phyloP scores from a whole-genome alignment of 2,797 vertebrate genomes.

The Eupleurogrammus muticus region DNA sequence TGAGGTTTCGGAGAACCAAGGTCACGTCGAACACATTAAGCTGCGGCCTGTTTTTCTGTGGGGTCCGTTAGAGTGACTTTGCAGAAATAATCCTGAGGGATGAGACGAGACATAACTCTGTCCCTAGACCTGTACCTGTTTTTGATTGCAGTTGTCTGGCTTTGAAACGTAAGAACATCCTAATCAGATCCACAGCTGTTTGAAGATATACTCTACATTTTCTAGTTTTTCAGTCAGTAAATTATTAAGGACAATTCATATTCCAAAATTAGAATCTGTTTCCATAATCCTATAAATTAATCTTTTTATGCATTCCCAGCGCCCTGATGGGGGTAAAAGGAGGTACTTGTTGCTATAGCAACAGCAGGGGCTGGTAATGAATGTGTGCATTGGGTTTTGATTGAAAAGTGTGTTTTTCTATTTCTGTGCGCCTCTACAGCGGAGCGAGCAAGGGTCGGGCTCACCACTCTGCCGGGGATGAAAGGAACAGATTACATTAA shows the following conservation, averaged over 20 bases:
- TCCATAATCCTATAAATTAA: conserved; percentile 75
- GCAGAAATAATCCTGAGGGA: not conserved
- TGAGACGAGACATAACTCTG: not conserved
- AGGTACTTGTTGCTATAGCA: conserved; percentile 77
- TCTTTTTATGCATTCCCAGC: conserved; percentile 60
- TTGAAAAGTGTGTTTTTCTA: conserved; percentile 60
- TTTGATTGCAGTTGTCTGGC: not conserved
- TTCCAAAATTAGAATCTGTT: conserved; percentile 72
- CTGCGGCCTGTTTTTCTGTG: not conserved
- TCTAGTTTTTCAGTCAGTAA: conserved; percentile 35
- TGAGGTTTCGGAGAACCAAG: conserved; percentile 37
- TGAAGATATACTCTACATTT: conserved; percentile 20
- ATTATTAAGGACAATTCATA: conserved; percentile 60
- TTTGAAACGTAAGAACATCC: not conserved
- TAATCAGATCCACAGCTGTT: not conserved
- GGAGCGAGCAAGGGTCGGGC: conserved; percentile 95
- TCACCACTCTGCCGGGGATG: conserved; percentile 96
- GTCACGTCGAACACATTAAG: conserved; percentile 23
- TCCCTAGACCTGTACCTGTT: not conserved
- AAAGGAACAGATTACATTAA: conserved; percentile 99
- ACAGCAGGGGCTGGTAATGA: conserved; percentile 67
- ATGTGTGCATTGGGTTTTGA: conserved; percentile 67
- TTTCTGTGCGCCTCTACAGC: conserved; percentile 80
- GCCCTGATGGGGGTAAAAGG: conserved; percentile 42
- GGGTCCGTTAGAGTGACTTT: conserved; percentile 1